These are phyloP conservation scores for Hemiprocne comata DNA, from an alignment of 2,113 vertebrate species.

Conservation along the genomic window DNA sequence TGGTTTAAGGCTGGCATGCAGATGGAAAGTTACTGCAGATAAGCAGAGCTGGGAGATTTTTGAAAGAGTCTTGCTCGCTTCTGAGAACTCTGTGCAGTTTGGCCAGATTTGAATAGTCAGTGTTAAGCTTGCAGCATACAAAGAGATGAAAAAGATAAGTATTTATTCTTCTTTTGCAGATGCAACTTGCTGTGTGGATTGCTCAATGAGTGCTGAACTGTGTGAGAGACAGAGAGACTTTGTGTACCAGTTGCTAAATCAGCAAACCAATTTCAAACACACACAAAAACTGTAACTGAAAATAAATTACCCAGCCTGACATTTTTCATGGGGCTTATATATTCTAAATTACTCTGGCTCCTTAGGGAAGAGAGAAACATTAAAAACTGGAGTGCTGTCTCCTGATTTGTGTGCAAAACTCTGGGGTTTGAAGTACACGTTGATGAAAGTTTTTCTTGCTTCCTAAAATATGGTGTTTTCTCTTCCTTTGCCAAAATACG, in stretches of 20 bases:
- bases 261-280: conserved; percentile 23
- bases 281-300: not conserved
- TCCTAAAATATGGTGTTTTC: not conserved
- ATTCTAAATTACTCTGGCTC: not conserved
- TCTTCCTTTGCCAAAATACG: not conserved
- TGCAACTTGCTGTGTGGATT: not conserved
- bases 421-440: not conserved
- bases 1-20: not conserved
- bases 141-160: not conserved
- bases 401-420: not conserved
- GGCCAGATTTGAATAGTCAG: not conserved
- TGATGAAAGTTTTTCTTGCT: not conserved
- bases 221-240: not conserved
- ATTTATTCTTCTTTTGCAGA: conserved; percentile 5
- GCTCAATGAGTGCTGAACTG: conserved; percentile 1
- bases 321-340: conserved; percentile 26
- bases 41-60: not conserved
- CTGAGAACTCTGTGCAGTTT: not conserved
- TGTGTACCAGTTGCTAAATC: conserved; percentile 7
- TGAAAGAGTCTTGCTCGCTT: not conserved
- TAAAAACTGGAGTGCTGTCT: not conserved
- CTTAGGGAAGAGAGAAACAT: conserved; percentile 1
- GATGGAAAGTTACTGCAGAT: not conserved
- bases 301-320: conserved; percentile 45
- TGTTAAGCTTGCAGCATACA: not conserved